Base-by-base conservation (phyloP, 1,140 invertebrate species). In the Antheraea mylitta region DNA sequence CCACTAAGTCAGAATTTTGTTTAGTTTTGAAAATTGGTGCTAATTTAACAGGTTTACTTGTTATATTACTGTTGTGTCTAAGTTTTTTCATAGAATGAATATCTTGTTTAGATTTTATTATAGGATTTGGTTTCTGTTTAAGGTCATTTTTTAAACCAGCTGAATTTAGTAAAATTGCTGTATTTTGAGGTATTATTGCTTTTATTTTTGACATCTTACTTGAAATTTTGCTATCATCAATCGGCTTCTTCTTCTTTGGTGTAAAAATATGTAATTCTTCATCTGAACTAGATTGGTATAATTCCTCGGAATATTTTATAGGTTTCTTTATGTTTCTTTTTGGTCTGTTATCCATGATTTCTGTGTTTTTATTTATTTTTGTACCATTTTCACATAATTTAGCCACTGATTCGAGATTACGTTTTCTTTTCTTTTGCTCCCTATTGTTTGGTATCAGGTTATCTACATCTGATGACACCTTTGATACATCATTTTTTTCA, bases 11-110 rank as follows among this genome's bases (percentile, higher is more conserved):
- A 5, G 92, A 74, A 75, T 92, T 90, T 42, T 91, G 89, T 87
- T 94, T 95, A 11, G 92, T 77, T 18, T 91, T 69, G 84, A 95
- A 95, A n/a, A 95, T 87, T n/a, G 94, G 94, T 9, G 94, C 94
- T 58, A 95, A 78, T 78, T 90, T 81, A 9, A 68, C 58, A 60
- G 67, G 22, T 69, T 82, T 79, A 11, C 76, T 89, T 18, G 68
- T 73, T 73, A 64, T 64, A 48, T 63, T 38, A 63, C 38, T n/a
- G 11, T 68, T 67, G 65, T 62, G 13, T 65, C 65, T 30, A 70
- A 11, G 45, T 67, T 72, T 70, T 37, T 19, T 37, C 62, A 22
- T 42, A 37, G 4, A 13, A 0, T 18, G 0, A 38, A 18, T 37
- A 38, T 16, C 62, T n/a, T 37, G 18, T n/a, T 18, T 42, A 42